Conservation (phyloP, 2,888 invertebrate species). For the Caenorhabditis afra region DNA sequence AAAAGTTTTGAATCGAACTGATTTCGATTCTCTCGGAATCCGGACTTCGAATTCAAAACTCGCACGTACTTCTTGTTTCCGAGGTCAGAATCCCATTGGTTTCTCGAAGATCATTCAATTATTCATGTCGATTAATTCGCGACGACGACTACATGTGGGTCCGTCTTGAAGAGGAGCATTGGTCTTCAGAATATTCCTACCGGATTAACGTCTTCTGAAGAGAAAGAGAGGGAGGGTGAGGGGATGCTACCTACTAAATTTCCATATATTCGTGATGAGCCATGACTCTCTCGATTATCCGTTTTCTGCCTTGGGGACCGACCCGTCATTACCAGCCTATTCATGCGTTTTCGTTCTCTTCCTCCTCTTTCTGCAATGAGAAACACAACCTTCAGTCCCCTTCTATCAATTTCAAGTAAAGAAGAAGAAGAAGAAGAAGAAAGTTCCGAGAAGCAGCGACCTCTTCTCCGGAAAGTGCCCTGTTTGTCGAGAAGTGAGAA, state of each 20-base stretch:
- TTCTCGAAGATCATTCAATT: conserved; percentile 40
- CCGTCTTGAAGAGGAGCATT: conserved; percentile 9
- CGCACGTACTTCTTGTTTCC: conserved; percentile 13
- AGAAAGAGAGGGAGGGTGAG: too few relatives aligned
- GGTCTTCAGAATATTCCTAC: conserved; percentile 13
- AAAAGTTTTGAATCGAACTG: not conserved
- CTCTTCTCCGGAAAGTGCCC: conserved; percentile 9
- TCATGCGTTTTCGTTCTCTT: conserved; percentile 17
- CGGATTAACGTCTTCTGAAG: not conserved
- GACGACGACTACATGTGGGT: conserved; percentile 29
- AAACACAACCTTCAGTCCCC: too few relatives aligned
- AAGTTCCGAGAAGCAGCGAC: too few relatives aligned
- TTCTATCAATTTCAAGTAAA: not conserved
- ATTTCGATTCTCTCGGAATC: too few relatives aligned
- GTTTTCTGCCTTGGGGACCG: conserved; percentile 20
- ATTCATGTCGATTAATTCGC: conserved; percentile 31
- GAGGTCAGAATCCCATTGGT: conserved; percentile 10
- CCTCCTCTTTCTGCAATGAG: not conserved
- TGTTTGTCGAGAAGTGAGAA: conserved; percentile 15
- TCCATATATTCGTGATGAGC: conserved; percentile 27
- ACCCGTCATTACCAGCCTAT: conserved; percentile 44
- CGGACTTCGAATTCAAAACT: not conserved
- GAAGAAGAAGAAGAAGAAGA: conserved; percentile 2
- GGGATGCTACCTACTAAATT: conserved; percentile 24
- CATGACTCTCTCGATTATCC: not conserved